These are phyloP conservation scores for Melanaphis sacchari DNA, from an alignment of 1,140 invertebrate species.

Conservation along the genomic window DNA sequence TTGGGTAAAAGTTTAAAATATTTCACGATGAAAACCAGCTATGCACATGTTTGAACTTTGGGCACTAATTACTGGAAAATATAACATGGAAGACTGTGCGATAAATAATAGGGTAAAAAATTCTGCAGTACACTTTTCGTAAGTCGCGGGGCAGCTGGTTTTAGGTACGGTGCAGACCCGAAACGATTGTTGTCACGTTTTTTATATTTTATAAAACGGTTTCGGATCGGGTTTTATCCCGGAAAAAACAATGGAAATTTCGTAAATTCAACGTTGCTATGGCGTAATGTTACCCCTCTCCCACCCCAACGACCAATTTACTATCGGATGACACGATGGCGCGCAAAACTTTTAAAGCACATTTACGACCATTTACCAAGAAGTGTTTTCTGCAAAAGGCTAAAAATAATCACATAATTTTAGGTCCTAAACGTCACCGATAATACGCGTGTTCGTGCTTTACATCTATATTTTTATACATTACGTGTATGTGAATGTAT, in stretches of 20 bases:
- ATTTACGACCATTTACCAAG: neutral
- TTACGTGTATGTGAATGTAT: neutral
- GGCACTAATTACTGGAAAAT: neutral
- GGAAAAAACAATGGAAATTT: neutral
- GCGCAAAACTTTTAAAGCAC: neutral
- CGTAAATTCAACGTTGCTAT: neutral
- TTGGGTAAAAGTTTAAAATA: neutral
- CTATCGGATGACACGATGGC: neutral
- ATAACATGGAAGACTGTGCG: neutral
- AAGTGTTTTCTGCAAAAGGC: neutral
- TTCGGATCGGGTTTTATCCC: neutral
- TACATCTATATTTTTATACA: neutral
- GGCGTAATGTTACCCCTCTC: neutral
- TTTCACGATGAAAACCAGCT: neutral
- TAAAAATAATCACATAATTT: slow-evolving; percentile 18
- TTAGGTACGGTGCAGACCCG: neutral
- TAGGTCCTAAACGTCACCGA: neutral
- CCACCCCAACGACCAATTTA: neutral
- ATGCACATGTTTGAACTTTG: slow-evolving; percentile 1
- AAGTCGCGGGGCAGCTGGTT: neutral
- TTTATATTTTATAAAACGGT: neutral
- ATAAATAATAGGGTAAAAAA: neutral
- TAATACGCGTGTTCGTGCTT: neutral
- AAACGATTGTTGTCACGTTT: neutral
- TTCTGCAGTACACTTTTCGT: neutral